Conservation (phyloP, 2,113 vertebrate species). For the Neogale vison region DNA sequence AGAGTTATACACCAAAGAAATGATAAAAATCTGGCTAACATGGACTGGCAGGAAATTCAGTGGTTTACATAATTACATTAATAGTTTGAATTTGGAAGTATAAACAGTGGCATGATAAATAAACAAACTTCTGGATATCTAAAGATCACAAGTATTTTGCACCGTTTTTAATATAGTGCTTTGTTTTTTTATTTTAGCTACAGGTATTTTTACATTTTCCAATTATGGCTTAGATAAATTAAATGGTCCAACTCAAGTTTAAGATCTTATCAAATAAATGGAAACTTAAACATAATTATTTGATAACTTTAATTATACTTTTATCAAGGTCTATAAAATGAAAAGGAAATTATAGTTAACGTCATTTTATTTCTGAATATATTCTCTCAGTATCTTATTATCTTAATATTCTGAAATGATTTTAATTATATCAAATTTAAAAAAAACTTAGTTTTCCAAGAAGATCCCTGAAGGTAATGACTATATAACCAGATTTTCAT, state of each 20-base stretch:
- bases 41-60: neutral
- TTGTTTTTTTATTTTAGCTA: neutral
- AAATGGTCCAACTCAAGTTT: constrained; percentile 36
- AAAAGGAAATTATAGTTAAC: neutral
- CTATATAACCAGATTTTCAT: constrained; percentile 34
- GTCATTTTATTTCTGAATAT: constrained; percentile 20
- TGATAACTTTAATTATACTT: constrained; percentile 36
- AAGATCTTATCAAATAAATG: constrained; percentile 24
- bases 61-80: neutral
- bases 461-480: constrained; percentile 20
- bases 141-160: neutral
- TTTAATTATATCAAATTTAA: constrained; percentile 42
- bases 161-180: neutral
- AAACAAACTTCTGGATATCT: neutral
- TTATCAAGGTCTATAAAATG: constrained; percentile 14
- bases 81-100: neutral
- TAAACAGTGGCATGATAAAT: neutral
- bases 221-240: neutral
- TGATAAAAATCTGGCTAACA: neutral
- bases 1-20: neutral
- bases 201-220: neutral
- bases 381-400: neutral
- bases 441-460: neutral
- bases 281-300: neutral
- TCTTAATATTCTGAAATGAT: constrained; percentile 47